phyloP scores from a whole-genome alignment of 2,888 invertebrate species.

The Heteromurus nitidus region DNA sequence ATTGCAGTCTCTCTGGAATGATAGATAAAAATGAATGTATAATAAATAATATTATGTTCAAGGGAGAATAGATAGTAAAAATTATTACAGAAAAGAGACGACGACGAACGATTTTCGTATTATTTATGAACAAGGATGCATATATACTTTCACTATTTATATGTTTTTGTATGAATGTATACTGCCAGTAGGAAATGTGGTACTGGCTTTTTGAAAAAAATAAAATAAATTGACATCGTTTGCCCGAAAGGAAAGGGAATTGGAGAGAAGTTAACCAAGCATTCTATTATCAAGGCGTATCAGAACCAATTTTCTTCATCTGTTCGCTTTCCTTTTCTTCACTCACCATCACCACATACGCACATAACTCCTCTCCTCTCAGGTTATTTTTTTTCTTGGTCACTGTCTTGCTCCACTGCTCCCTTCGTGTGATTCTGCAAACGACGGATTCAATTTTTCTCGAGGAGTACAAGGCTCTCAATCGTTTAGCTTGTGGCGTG shows the following conservation, averaged over 20 bases:
- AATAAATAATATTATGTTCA: too few relatives aligned
- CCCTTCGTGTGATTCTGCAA: constrained; percentile 2
- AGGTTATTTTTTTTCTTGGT: background rate
- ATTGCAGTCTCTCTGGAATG: too few relatives aligned
- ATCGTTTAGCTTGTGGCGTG: too few relatives aligned
- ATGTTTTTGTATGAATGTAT: too few relatives aligned
- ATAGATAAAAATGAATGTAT: too few relatives aligned
- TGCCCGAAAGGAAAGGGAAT: constrained; percentile 6
- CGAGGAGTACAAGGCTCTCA: background rate
- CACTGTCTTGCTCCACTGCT: background rate
- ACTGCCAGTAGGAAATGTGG: background rate
- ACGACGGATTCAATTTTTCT: constrained; percentile 22
- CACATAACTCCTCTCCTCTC: background rate
- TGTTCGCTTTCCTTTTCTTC: constrained; percentile 10
- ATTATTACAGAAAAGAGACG: too few relatives aligned
- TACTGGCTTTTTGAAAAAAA: background rate
- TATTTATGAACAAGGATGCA: too few relatives aligned
- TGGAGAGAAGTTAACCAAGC: constrained; percentile 3
- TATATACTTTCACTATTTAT: too few relatives aligned
- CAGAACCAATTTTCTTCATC: constrained; percentile 30
- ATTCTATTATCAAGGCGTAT: constrained; percentile 8
- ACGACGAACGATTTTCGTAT: too few relatives aligned
- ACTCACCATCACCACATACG: too few relatives aligned
- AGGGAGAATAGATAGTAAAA: too few relatives aligned
- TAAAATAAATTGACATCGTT: constrained; percentile 6